Evolutionary conservation across 2,888 invertebrate species (phyloP).

Genomic region (Harpalus rubripes): DNA sequence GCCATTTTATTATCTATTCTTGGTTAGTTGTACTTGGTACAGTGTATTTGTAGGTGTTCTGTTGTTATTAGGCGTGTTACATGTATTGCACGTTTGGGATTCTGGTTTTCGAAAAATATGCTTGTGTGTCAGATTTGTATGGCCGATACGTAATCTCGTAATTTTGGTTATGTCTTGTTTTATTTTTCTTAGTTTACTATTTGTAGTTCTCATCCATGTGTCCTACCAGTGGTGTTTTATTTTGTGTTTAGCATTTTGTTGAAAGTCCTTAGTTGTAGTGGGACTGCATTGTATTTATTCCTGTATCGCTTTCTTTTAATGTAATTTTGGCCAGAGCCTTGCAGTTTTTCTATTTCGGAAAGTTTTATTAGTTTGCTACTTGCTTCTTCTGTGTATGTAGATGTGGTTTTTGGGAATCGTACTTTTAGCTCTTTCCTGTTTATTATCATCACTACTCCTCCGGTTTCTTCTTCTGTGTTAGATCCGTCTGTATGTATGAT

Average conservation of each 20-base stretch:
- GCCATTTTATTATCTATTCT: not conserved
- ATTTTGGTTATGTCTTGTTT: not conserved
- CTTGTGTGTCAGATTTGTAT: not conserved
- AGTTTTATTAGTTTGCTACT: not conserved
- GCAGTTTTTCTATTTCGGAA: constrained; percentile 8
- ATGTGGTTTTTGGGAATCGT: not conserved
- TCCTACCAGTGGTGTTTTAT: not conserved
- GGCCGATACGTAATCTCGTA: not conserved
- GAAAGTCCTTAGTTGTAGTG: not conserved
- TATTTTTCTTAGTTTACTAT: constrained; percentile 38
- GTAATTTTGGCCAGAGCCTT: not conserved
- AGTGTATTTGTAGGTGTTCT: not conserved
- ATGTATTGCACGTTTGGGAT: not conserved
- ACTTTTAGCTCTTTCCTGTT: not conserved
- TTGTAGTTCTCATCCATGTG: constrained; percentile 15
- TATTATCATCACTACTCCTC: not conserved
- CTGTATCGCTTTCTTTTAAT: not conserved
- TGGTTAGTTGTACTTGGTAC: not conserved
- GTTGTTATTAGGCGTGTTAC: not conserved
- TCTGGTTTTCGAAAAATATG: not conserved
- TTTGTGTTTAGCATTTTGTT: constrained; percentile 4
- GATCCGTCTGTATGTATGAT: constrained; percentile 16
- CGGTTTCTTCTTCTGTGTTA: not conserved
- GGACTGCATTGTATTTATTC: not conserved
- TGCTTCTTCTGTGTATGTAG: constrained; percentile 1